A percentile compares a stretch with the other conserved stretches of the same genome.
Conservation (phyloP, 2,113 vertebrate genomes). For the Elanus axillaris region DNA sequence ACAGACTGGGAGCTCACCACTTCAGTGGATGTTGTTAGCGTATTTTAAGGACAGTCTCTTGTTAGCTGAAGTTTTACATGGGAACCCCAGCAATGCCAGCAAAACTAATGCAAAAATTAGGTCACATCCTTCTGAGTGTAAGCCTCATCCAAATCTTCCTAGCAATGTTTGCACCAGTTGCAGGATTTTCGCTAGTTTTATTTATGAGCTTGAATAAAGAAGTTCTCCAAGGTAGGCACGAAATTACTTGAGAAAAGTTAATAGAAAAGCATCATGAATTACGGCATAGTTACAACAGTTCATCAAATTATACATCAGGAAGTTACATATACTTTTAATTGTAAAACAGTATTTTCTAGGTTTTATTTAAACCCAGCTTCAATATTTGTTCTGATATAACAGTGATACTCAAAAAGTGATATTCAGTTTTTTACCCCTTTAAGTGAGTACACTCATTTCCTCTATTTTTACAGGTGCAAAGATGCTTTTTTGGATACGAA, state of each 20-base stretch:
- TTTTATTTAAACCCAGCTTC: conserved; percentile 42
- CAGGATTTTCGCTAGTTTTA: background rate
- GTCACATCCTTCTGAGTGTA: background rate
- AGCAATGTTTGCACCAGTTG: background rate
- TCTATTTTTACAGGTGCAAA: conserved; percentile 53
- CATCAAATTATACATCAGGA: conserved; percentile 54
- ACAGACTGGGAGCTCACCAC: background rate
- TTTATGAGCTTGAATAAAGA: background rate
- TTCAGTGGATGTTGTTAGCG: background rate
- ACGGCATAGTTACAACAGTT: conserved; percentile 28
- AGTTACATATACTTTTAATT: conserved; percentile 16
- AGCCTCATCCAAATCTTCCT: background rate
- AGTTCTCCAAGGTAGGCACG: background rate
- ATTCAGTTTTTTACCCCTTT: conserved; percentile 34
- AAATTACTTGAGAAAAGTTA: conserved; percentile 44
- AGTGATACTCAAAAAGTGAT: conserved; percentile 39
- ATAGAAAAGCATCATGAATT: conserved; percentile 24
- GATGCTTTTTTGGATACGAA: conserved; percentile 9
- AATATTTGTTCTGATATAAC: conserved; percentile 26
- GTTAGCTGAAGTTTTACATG: background rate
- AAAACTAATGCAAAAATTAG: background rate
- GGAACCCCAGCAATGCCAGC: background rate
- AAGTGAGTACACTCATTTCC: conserved; percentile 28
- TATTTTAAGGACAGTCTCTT: background rate
- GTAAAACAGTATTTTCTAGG: conserved; percentile 51